phyloP scores from a whole-genome alignment of 1,140 invertebrate genomes.

The Caerostris extrusa region DNA sequence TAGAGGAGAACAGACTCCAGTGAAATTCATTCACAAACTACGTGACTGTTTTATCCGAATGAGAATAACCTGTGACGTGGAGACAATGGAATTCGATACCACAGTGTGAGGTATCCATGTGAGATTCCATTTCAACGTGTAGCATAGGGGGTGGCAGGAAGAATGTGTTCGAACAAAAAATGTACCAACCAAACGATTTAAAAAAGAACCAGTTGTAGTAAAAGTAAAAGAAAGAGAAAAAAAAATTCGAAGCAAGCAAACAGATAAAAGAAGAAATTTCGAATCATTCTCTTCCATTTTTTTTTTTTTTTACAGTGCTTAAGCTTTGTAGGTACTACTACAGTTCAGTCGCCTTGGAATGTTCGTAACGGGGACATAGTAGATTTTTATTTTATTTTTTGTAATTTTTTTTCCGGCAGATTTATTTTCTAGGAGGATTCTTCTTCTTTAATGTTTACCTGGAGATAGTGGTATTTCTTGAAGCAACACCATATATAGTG shows the following conservation, averaged over 20 bases:
- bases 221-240: not conserved
- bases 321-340: not conserved
- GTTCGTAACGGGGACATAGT: not conserved
- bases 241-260: not conserved
- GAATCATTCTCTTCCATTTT: constrained; percentile 25
- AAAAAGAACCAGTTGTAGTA: not conserved
- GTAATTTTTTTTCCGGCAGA: not conserved
- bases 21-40: constrained; percentile 71
- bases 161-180: not conserved
- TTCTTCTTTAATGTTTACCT: not conserved
- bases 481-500: no score
- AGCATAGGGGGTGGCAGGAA: not conserved
- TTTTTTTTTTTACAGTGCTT: not conserved
- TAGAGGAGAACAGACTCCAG: not conserved
- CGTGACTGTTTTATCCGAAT: constrained; percentile 66
- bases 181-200: constrained; percentile 37
- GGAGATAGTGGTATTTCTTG: no score
- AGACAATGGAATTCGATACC: constrained; percentile 68
- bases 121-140: not conserved
- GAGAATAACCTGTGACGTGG: constrained; percentile 64
- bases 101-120: not conserved
- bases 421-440: not conserved
- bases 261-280: constrained; percentile 14
- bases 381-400: not conserved
- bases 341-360: constrained; percentile 6